phyloP scores from a whole-genome alignment of 2,797 vertebrate genomes.

The Enteromius radiatus region DNA sequence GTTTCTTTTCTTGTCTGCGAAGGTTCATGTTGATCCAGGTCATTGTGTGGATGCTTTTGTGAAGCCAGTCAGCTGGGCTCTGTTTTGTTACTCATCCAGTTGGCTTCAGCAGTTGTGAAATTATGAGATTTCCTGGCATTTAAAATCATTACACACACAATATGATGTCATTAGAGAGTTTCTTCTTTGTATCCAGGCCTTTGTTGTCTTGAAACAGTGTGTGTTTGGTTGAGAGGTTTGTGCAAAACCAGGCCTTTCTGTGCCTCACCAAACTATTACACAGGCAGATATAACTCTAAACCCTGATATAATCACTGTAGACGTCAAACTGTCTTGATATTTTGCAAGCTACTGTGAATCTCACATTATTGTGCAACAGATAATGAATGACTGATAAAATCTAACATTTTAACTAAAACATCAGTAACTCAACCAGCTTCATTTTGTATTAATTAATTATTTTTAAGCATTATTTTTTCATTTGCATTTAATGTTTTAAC shows the following conservation, averaged over 20 bases:
- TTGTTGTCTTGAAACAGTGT: background rate
- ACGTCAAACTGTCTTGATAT: background rate
- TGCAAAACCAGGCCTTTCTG: constrained; percentile 75
- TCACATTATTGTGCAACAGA: constrained; percentile 3
- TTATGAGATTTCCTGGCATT: constrained; percentile 12
- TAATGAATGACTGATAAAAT: background rate
- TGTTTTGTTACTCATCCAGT: background rate
- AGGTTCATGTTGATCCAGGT: background rate
- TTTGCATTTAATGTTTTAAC: no score
- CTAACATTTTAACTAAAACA: background rate
- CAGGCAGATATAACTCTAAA: constrained; percentile 63
- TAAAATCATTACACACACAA: background rate
- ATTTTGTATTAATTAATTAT: background rate
- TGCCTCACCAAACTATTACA: constrained; percentile 71
- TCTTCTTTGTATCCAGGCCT: background rate
- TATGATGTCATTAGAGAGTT: background rate
- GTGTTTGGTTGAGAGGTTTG: background rate
- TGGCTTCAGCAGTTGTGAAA: constrained; percentile 8
- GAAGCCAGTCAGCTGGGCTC: background rate
- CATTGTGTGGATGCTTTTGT: background rate
- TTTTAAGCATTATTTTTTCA: background rate
- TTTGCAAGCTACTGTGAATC: background rate
- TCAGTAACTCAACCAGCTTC: background rate
- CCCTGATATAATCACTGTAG: background rate
- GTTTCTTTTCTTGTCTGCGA: background rate